Conservation (phyloP, 2,113 vertebrate genomes). For the Eurystomus gularis region DNA sequence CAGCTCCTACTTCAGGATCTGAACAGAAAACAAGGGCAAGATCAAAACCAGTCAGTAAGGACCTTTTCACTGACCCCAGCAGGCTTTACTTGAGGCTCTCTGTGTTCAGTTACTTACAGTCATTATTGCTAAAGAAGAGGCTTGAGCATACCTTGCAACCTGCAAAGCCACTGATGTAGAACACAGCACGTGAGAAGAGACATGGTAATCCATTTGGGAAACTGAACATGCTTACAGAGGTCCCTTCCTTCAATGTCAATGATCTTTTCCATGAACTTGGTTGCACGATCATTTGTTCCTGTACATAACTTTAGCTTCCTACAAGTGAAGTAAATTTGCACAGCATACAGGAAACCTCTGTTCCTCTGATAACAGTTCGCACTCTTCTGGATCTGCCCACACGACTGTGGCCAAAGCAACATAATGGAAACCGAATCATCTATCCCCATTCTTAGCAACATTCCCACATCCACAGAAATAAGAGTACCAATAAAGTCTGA, state of each 20-base stretch:
- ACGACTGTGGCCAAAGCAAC: not conserved
- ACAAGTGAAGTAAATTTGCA: not conserved
- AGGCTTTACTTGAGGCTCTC: not conserved
- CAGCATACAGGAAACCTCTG: not conserved
- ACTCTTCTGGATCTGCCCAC: not conserved
- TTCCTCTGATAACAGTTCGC: not conserved
- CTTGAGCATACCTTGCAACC: not conserved
- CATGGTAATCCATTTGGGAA: not conserved
- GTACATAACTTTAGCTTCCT: not conserved
- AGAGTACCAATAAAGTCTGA: not conserved
- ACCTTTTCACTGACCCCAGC: not conserved
- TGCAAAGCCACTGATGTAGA: not conserved
- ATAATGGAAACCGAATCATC: not conserved
- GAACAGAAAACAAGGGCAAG: not conserved
- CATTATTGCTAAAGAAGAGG: not conserved
- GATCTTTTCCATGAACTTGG: not conserved
- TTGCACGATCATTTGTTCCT: not conserved
- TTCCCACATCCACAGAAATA: not conserved
- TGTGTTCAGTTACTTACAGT: not conserved
- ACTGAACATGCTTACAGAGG: not conserved
- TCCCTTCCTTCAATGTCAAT: not conserved
- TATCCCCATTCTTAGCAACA: not conserved
- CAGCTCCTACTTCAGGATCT: not conserved
- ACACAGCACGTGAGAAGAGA: not conserved
- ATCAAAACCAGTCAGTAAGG: not conserved